These are phyloP conservation scores for Dendroctonus valens DNA, from an alignment of 1,140 invertebrate species.

Conservation along the genomic window DNA sequence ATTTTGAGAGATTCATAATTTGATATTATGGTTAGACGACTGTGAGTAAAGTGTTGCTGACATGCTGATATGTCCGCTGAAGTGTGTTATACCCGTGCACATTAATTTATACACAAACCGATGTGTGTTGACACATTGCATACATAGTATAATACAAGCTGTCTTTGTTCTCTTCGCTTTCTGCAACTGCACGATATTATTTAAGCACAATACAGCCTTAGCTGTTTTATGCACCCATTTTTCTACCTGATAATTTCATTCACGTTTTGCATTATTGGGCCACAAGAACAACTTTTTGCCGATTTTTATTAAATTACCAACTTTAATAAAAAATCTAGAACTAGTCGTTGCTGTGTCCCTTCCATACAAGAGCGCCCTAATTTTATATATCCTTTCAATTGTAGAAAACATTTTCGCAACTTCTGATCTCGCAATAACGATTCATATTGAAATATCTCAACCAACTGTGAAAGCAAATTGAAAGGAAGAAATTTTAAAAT, in stretches of 20 bases:
- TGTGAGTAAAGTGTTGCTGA: constrained; percentile 16
- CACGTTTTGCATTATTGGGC: too few species aligned
- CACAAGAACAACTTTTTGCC: too few species aligned
- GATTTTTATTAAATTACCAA: too few species aligned
- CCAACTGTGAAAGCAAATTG: constrained; percentile 15
- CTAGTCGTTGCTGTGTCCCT: too few species aligned
- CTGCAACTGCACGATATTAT: too few species aligned
- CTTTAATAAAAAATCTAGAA: too few species aligned
- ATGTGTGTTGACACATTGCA: constrained; percentile 12
- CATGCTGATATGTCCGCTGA: constrained; percentile 16
- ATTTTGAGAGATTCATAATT: constrained; percentile 12
- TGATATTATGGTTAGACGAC: constrained; percentile 10
- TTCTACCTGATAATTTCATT: too few species aligned
- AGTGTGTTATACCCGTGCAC: constrained; percentile 12
- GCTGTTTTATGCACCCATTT: too few species aligned
- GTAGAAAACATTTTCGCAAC: constrained; percentile 2
- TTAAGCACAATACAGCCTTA: too few species aligned
- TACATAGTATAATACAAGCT: background rate
- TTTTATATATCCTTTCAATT: constrained; percentile 17
- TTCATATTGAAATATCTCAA: constrained; percentile 20
- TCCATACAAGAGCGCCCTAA: background rate
- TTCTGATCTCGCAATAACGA: constrained; percentile 13
- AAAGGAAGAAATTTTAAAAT: constrained; percentile 15
- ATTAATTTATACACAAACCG: constrained; percentile 10
- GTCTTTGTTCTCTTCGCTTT: background rate